phyloP scores from a whole-genome alignment of 2,113 vertebrate species.

The Mola mola region DNA sequence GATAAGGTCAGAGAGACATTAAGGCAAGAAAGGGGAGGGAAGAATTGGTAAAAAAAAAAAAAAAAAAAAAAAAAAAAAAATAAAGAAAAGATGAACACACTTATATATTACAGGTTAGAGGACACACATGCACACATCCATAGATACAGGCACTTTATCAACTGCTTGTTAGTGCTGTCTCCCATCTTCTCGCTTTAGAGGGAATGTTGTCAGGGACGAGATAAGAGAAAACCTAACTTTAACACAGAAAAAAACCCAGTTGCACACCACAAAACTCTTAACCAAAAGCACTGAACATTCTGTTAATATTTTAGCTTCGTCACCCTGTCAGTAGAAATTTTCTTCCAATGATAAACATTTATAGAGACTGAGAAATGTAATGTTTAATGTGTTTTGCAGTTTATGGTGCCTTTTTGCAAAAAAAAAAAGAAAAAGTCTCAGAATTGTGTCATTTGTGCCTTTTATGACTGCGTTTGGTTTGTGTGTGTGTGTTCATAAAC shows the following conservation, averaged over 20 bases:
- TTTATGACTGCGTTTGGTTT: conserved; percentile 10
- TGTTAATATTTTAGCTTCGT: not conserved
- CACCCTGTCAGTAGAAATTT: not conserved
- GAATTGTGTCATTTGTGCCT: not conserved
- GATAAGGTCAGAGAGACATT: conserved; percentile 32
- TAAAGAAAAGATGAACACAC: conserved; percentile 24
- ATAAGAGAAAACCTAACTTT: conserved; percentile 41
- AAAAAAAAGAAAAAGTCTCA: not conserved
- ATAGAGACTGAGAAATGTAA: not conserved
- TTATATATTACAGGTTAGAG: conserved; percentile 61
- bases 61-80: conserved; percentile 30
- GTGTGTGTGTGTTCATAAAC: conserved; percentile 28
- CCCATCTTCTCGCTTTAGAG: conserved; percentile 26
- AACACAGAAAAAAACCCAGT: conserved; percentile 36
- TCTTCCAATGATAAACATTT: not conserved
- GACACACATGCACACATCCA: conserved; percentile 48
- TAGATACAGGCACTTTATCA: conserved; percentile 67
- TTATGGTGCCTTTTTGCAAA: not conserved
- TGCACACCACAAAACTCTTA: too few relatives aligned
- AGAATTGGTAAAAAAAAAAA: not conserved
- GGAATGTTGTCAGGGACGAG: conserved; percentile 56
- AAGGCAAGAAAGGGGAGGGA: conserved; percentile 22
- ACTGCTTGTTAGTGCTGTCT: conserved; percentile 44
- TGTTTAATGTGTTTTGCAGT: not conserved
- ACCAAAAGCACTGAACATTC: not conserved